Evolutionary conservation across 2,113 vertebrate species (phyloP).

Genomic region (Clarias gariepinus): DNA sequence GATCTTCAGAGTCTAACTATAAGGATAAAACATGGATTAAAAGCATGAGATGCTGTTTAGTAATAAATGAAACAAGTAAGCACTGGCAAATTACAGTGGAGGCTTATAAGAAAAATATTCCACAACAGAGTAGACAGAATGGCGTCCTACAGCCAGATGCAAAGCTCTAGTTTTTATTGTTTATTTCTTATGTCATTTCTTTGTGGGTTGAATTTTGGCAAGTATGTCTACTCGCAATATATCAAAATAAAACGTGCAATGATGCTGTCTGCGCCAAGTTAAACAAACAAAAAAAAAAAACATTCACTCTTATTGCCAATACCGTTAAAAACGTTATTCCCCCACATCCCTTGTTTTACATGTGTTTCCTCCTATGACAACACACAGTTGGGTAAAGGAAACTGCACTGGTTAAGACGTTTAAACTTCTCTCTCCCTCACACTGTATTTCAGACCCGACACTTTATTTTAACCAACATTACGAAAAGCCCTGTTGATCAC

Average conservation of each 20-base stretch:
- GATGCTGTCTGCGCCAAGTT: neutral
- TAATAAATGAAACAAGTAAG: neutral
- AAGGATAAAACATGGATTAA: neutral
- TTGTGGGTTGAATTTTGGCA: neutral
- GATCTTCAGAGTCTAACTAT: neutral
- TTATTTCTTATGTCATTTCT: neutral
- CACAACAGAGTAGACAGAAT: no score
- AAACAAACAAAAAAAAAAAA: neutral
- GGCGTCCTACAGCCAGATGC: neutral
- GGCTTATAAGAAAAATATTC: neutral
- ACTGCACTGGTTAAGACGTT: slow-evolving; percentile 14
- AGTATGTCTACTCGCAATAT: neutral
- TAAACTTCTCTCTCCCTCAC: neutral
- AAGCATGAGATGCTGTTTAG: neutral
- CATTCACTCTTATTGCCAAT: neutral
- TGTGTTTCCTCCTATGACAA: slow-evolving; percentile 50
- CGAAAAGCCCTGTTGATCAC: neutral
- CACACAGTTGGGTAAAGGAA: slow-evolving; percentile 34
- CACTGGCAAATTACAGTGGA: neutral
- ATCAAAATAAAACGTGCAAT: neutral
- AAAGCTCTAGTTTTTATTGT: neutral
- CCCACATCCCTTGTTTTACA: slow-evolving; percentile 45
- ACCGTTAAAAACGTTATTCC: slow-evolving; percentile 16
- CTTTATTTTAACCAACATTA: neutral
- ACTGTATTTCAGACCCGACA: neutral